Base-by-base conservation (phyloP, 2,888 invertebrate species). In the Chrysodeixis includens region DNA sequence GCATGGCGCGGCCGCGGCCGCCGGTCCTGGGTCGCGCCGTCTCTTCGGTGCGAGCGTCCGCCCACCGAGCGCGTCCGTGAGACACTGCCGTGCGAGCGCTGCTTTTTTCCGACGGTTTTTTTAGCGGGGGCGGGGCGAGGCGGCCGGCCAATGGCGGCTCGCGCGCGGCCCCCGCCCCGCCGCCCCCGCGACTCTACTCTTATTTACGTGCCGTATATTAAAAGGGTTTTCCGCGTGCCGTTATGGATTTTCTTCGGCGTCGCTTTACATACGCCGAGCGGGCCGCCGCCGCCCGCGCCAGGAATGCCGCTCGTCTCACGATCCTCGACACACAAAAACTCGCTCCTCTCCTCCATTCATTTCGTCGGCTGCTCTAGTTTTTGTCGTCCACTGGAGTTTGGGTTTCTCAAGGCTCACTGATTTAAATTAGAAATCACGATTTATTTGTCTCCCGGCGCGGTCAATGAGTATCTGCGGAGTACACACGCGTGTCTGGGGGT, bases 1-100 rank as follows among this genome's bases (percentile, higher is more conserved):
- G 96, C 96, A 96, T 96, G 86, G 95, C 95, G 90, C 95, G 93
- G 90, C 92, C 91, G 91, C 90, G 90, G 91, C 90, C 96, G 95
- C 96, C 94, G 95, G 96, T 95, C 90, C 90, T 86, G 85, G 89
- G 90, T 88, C 90, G 92, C 92, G 92, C 92, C 93, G 93, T 92
- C 86, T 88, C 90, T 86, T 85, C 81, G 84, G 85, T 81, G 83
- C 85, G 86, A 86, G 88, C 91, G 91, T 90, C 90, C 93, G 92
- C 93, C 90, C 91, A 85, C 88, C 79, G 85, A 88, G 92, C 92
- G 91, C 90, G 92, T 90, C 91, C 88, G 90, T 83, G 89, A 89
- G 91, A 90, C 93, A 93, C 93, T 93, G 93, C 90, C 94, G 92
- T 86, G 89, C 89, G 88, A 84, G 76, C 79, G 79, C 79, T 83